phyloP scores from a whole-genome alignment of 2,113 vertebrate species.

The Catharus minimus region DNA sequence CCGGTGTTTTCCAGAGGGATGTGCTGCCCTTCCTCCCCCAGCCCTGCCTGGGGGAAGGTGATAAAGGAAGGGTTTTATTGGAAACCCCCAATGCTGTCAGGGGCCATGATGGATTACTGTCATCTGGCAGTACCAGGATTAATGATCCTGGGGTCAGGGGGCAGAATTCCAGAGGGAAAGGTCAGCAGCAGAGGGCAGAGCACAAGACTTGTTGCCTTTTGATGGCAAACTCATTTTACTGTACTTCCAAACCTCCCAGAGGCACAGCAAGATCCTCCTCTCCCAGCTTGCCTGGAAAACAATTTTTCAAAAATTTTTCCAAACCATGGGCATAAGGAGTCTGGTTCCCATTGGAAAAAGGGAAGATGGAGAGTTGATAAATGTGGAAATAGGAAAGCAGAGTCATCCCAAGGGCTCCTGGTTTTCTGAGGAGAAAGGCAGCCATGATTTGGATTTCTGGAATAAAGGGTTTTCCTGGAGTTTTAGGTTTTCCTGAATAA shows the following conservation, averaged over 20 bases:
- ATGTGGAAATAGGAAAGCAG: neutral
- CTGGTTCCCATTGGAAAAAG: neutral
- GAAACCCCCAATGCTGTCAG: constrained; percentile 69
- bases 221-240: constrained; percentile 73
- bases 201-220: constrained; percentile 78
- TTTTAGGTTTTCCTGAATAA: no score
- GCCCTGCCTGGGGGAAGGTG: neutral
- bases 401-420: neutral
- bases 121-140: constrained; percentile 81
- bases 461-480: neutral
- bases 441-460: neutral
- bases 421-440: neutral
- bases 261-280: neutral
- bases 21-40: constrained; percentile 12
- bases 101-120: constrained; percentile 83
- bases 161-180: constrained; percentile 82
- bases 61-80: constrained; percentile 58
- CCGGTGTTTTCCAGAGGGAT: neutral
- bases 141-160: constrained; percentile 81
- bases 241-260: constrained; percentile 20
- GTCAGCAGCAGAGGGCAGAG: constrained; percentile 69
- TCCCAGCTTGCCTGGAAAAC: neutral
- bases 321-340: accelerated
- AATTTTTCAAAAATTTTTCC: neutral
- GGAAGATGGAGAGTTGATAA: accelerated